A percentile compares a stretch with the other conserved stretches of the same genome.
Evolutionary conservation across 2,888 invertebrate species (phyloP).

Genomic region (Agonopterix subpropinquella): DNA sequence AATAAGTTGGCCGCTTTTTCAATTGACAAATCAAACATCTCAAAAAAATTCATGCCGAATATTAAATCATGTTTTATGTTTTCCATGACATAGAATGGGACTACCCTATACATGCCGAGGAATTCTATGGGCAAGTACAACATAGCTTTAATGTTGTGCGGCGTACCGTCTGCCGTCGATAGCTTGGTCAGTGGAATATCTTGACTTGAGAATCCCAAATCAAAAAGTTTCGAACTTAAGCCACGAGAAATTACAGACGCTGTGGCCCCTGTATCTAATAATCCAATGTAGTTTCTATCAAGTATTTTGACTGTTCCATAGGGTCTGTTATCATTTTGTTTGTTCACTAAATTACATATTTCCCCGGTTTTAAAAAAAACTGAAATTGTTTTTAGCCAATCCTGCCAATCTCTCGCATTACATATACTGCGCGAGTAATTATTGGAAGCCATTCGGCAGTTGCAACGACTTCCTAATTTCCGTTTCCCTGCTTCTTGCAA

Average conservation of each 20-base stretch:
- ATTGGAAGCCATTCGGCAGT: slow-evolving; percentile 5
- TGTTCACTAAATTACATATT: neutral
- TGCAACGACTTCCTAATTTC: slow-evolving; percentile 5
- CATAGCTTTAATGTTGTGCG: neutral
- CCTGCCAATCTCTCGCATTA: slow-evolving; percentile 9
- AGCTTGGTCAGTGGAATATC: neutral
- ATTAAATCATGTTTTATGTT: slow-evolving; percentile 1
- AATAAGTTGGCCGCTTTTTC: neutral
- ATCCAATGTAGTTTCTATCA: neutral
- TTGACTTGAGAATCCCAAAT: slow-evolving; percentile 2
- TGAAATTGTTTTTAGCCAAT: slow-evolving; percentile 6
- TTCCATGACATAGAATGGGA: neutral
- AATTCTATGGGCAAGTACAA: neutral
- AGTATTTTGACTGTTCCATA: neutral
- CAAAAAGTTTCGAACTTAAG: neutral
- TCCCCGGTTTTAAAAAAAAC: neutral
- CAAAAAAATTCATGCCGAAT: slow-evolving; percentile 4
- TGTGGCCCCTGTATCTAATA: slow-evolving; percentile 4
- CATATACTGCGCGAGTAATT: neutral
- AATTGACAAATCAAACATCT: neutral
- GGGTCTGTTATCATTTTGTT: neutral
- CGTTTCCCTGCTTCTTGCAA: slow-evolving; percentile 8
- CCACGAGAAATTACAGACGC: neutral
- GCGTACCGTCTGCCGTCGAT: slow-evolving; percentile 3
- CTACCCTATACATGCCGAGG: neutral